Percentiles rank a stretch among this genome's conserved stretches.
These are phyloP conservation scores for Chaetorhynchus papuensis DNA, from an alignment of 2,113 vertebrate genomes.

Conservation along the genomic window DNA sequence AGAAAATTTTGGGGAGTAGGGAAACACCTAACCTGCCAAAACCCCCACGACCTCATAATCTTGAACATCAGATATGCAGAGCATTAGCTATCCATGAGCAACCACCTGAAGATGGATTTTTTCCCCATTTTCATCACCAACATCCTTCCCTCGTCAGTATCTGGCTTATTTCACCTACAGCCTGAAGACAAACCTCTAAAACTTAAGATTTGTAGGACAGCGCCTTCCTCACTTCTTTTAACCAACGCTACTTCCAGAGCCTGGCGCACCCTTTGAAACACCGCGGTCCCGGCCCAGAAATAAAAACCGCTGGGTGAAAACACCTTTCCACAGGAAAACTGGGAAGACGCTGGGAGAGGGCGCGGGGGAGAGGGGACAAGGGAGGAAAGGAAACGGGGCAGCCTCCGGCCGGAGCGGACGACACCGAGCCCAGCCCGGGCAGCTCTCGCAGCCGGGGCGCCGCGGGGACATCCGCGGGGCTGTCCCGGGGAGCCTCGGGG, in stretches of 20 bases:
- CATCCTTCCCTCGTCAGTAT: not conserved
- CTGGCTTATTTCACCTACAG: not conserved
- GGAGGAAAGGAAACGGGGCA: too few relatives aligned
- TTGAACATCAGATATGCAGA: rapidly evolving
- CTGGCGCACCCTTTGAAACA: rapidly evolving
- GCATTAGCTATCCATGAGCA: not conserved
- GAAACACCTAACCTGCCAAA: too few relatives aligned
- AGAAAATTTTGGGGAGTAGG: not conserved
- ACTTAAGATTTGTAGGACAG: not conserved
- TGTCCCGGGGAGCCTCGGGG: not conserved
- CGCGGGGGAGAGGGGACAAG: not conserved
- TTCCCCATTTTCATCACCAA: not conserved
- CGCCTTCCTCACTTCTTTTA: rapidly evolving
- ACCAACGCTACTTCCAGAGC: too few relatives aligned
- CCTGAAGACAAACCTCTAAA: not conserved
- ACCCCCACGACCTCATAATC: not conserved
- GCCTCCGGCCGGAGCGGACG: too few relatives aligned
- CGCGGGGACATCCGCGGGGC: not conserved
- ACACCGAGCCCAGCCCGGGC: too few relatives aligned
- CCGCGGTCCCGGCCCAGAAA: rapidly evolving
- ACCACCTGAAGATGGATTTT: rapidly evolving
- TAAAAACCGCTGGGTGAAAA: rapidly evolving
- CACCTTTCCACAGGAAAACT: not conserved
- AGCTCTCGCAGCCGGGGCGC: too few relatives aligned
- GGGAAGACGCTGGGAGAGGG: not conserved